Evolutionary conservation across 1,140 invertebrate species (phyloP).

Genomic region (Venustaconcha ellipsiformis): DNA sequence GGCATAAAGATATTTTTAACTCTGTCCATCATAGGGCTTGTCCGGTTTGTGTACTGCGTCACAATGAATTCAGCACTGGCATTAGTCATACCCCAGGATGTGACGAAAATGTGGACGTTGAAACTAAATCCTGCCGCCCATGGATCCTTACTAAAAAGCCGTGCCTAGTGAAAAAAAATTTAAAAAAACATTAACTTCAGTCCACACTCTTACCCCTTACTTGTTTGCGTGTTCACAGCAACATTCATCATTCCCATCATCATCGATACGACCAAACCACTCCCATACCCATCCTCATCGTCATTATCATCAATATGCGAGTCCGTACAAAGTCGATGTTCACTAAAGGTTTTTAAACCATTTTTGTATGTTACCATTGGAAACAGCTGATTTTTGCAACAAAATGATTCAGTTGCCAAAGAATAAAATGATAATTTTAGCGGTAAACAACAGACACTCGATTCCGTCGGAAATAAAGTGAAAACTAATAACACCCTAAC

Average conservation of each 20-base stretch:
- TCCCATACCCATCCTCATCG: neutral
- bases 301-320: neutral
- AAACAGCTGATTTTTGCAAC: too few relatives aligned
- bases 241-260: neutral
- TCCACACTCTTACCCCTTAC: neutral
- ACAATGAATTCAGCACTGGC: conserved; percentile 12
- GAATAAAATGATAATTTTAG: too few relatives aligned
- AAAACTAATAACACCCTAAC: too few relatives aligned
- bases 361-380: too few relatives aligned
- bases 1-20: conserved; percentile 13
- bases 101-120: conserved; percentile 13
- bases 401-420: too few relatives aligned
- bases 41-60: conserved; percentile 12
- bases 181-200: neutral
- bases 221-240: neutral
- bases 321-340: too few relatives aligned
- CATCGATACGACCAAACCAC: neutral
- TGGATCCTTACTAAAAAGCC: conserved; percentile 10
- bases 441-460: too few relatives aligned
- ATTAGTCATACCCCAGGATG: conserved; percentile 17
- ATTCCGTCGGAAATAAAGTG: too few relatives aligned
- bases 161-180: conserved; percentile 12
- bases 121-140: conserved; percentile 19
- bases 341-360: too few relatives aligned
- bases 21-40: conserved; percentile 3